Evolutionary conservation across 1,140 invertebrate species (phyloP).

Genomic region (Mylabris phalerata): DNA sequence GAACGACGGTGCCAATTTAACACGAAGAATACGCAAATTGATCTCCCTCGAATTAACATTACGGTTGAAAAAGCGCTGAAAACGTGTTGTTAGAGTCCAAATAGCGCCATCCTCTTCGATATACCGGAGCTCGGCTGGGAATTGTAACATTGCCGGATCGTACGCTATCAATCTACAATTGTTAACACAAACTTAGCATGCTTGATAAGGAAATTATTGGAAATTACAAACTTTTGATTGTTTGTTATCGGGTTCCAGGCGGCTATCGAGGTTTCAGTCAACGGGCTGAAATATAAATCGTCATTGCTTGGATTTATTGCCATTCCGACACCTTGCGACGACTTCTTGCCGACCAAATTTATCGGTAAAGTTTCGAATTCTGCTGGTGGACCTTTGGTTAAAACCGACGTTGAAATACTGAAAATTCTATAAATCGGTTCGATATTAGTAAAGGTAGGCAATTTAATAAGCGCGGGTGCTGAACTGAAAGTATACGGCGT

Average conservation of each 20-base stretch:
- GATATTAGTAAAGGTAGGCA: no score
- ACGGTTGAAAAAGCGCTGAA: conserved; percentile 69
- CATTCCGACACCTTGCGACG: conserved; percentile 69
- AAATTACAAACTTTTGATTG: conserved; percentile 48
- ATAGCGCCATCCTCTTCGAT: conserved; percentile 57
- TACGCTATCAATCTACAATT: conserved; percentile 58
- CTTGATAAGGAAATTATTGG: not conserved
- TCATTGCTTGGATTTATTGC: conserved; percentile 61
- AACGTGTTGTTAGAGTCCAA: conserved; percentile 63
- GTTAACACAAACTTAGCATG: not conserved
- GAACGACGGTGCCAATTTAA: conserved; percentile 25
- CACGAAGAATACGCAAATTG: conserved; percentile 57
- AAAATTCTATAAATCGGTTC: conserved; percentile 51
- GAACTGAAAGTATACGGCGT: no score
- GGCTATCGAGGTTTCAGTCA: conserved; percentile 70
- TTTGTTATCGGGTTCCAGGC: conserved; percentile 67
- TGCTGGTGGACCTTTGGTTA: conserved; percentile 60
- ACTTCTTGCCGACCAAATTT: conserved; percentile 68
- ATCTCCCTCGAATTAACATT: conserved; percentile 51
- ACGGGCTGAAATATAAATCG: conserved; percentile 64
- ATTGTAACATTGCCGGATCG: conserved; percentile 63
- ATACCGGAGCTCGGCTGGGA: conserved; percentile 63
- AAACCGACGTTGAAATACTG: conserved; percentile 62
- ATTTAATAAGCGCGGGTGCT: no score
- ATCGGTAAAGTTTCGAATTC: conserved; percentile 65